Evolutionary conservation across 1,140 invertebrate genomes (phyloP), one percentile per base, ranked within the genome.

Genomic region (Pemphigus obesinymphae): DNA sequence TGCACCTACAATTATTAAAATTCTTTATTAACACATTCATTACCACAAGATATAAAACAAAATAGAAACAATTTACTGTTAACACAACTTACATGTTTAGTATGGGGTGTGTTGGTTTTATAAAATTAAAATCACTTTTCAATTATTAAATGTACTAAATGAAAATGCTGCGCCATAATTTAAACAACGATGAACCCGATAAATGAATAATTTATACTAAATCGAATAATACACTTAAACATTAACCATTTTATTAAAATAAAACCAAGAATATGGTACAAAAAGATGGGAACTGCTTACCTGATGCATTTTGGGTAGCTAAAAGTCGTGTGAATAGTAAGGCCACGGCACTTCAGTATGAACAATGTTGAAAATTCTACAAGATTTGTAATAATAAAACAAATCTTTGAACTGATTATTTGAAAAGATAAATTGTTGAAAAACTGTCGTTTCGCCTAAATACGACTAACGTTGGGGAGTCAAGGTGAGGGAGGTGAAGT

Each of bases 401-500:
- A 40, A 50, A 75, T 58, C 2, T 58, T 58, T 15, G 20, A 61
- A 26, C n/a, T 4, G 34, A 34, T 53, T 26, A 15, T 75, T 53
- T 31, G 8, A 34, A 55, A 20, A 3, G 13, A 29, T 61, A 63
- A 80, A 45, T 26, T 26, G 15, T 23, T 10, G 45, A 80, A 75
- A 48, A 61, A 45, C 11, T 13, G 11, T 29, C 4, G 37, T 31
- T 80, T 80, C 55, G 45, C 76, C 37, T 58, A 58, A 78, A 80
- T 63, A 63, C 23, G 17, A 20, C 26, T 8, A 80, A 29, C 17
- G 23, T 31, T 43, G 17, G 26, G 17, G 2, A 61, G 76, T 80
- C 76, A 80, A 80, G 76, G 76, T 80, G 76, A 80, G 37, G n/a
- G 76, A 63, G 55, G 76, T 80, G 55, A 63, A 80, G 55, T 61